Evolutionary conservation across 2,113 vertebrate species (phyloP), one percentile per base, ranked within the genome.

Genomic region (Dasyornis broadbenti): DNA sequence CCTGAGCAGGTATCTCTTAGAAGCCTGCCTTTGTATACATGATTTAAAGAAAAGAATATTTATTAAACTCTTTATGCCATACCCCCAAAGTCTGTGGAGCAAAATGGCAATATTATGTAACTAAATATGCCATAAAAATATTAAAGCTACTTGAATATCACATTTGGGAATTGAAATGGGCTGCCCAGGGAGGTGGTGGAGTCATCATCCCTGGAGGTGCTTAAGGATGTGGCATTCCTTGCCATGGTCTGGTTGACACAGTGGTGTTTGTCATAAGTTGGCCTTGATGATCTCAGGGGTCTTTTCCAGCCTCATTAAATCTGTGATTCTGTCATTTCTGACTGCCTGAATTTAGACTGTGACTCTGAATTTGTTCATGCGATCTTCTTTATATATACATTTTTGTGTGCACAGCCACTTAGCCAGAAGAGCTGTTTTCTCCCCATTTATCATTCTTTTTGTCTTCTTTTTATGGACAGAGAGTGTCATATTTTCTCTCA

Each of bases 241-340:
- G 44, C 31, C 31, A 4, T 9, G 30, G 20, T 13, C 30, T 40
- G 60, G 16, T 24, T 35, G 35, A 26, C 17, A 2, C 0, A 0
- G 13, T 42, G 37, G 13, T 66, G 61, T 42, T 68, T 31, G 17
- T 27, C 33, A 10, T 10, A 44, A 45, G 26, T 12, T 44, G 44
- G 31, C 10, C 31, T 50, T 1, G 0, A 20, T 50, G 52, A 31
- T 50, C 27, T 33, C 63, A 31, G 31, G 31, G 27, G 17, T 52
- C 24, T 40, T 85, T 86, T 50, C 52, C 71, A 37, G 37, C 21
- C 37, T 37, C 37, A 8, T 1, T 76, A 26, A 37, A 68, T 68
- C 17, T 76, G 53, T 50, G 26, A 37, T 76, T 68, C 21, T 76
- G 53, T 68, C 26, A 52, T 27, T 78, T 83, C 40, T 78, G 68